Evolutionary conservation across 2,113 vertebrate species (phyloP), one percentile per base, ranked within the genome.

Genomic region (Scartelaos histophorus): DNA sequence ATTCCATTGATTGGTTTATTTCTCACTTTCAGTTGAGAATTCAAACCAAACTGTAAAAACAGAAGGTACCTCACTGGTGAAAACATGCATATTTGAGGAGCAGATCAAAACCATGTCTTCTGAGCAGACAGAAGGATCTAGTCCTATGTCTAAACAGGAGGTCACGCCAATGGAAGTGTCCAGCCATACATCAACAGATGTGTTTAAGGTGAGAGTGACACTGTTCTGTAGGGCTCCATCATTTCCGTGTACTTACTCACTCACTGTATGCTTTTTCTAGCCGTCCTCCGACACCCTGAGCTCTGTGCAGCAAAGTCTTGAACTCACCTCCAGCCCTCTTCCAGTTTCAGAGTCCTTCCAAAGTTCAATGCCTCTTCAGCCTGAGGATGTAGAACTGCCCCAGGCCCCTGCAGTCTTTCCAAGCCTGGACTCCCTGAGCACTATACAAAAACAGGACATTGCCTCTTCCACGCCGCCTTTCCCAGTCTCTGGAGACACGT

Each of bases 81-180:
- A 94, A 83, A 93, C 96, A 62, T 99, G 98, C 89, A 94, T 95
- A 88, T 98, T 97, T 92, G 96, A 98, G 87, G 95, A 95, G 69
- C 95, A 95, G 85, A 94, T 97, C 83, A 96, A 98, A 95, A 94
- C 96, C 94, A 90, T 88, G 70, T 82, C 85, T 11, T 68, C 89
- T 95, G 92, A 95, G 93, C 87, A 93, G 95, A 57, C 91, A 91
- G 80, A 96, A 93, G 83, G 89, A 78, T 45, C 93, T 94, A 87
- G 92, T 95, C 85, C 84, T 43, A 73, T 88, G 58, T 81, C 78
- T 34, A 99, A 98, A 91, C 96, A 98, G 89, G 97, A 98, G 75
- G 94, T 95, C 89, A 95, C 95, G 82, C 96, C 97, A 43, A 99
- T 99, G 98, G 98, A 98, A 92, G 95, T 99, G 69, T 95, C 95